Percentiles rank a stretch among this genome's conserved stretches.
Evolutionary conservation across 2,113 vertebrate genomes (phyloP).

Genomic region (Mobula birostris): DNA sequence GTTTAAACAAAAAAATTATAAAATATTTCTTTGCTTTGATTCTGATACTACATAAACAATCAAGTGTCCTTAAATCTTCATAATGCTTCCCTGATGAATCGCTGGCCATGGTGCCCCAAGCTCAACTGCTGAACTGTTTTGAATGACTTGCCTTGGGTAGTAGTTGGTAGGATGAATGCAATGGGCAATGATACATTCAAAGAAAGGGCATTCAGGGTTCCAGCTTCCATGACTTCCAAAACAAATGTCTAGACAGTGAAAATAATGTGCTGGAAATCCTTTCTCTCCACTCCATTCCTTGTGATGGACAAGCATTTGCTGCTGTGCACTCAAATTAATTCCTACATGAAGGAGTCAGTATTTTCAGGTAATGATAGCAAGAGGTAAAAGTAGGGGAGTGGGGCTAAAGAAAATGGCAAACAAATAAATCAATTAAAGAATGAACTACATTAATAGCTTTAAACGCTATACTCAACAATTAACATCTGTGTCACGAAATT

Average conservation of each 20-base stretch:
- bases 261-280: neutral
- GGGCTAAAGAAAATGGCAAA: neutral
- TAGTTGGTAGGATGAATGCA: neutral
- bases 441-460: neutral
- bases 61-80: neutral
- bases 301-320: neutral
- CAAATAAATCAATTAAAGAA: neutral
- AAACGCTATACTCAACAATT: neutral
- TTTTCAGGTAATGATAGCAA: neutral
- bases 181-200: neutral
- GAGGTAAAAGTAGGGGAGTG: neutral
- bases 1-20: neutral
- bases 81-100: neutral
- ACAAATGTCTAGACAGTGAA: neutral
- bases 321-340: neutral
- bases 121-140: neutral
- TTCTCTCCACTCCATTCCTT: neutral
- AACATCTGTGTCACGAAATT: neutral
- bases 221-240: neutral
- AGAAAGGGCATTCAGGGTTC: neutral
- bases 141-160: neutral
- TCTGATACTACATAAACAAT: neutral
- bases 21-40: neutral
- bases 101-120: neutral
- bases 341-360: neutral